A percentile compares a stretch with the other conserved stretches of the same genome.
Conservation (phyloP, 1,140 invertebrate species). For the Hestina assimilis region DNA sequence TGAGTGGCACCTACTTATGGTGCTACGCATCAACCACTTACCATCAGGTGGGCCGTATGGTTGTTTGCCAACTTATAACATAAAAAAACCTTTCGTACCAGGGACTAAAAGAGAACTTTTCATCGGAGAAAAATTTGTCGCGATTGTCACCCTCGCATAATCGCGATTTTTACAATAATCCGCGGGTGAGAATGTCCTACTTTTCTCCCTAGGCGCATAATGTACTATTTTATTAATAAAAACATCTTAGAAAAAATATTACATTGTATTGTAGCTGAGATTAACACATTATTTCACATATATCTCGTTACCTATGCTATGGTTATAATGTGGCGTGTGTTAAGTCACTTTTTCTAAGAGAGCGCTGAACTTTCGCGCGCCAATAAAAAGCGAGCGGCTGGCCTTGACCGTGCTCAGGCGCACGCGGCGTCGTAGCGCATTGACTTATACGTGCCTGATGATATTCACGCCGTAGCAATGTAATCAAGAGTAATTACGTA, state of each 20-base stretch:
- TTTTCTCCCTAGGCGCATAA: too few relatives aligned
- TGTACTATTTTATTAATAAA: too few relatives aligned
- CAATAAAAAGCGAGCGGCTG: constrained; percentile 48
- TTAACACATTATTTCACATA: constrained; percentile 1
- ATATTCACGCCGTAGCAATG: constrained; percentile 9
- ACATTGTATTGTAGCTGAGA: not conserved
- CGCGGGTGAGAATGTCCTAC: too few relatives aligned
- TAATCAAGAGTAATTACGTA: constrained; percentile 9
- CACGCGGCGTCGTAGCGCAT: constrained; percentile 22
- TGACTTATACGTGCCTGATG: constrained; percentile 11
- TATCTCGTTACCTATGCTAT: constrained; percentile 2
- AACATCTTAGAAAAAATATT: not conserved
- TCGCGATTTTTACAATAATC: too few relatives aligned
- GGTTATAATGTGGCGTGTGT: constrained; percentile 18
- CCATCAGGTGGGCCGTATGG: too few relatives aligned
- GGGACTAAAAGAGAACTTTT: too few relatives aligned
- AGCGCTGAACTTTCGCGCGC: constrained; percentile 52
- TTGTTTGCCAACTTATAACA: too few relatives aligned
- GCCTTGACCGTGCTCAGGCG: constrained; percentile 50
- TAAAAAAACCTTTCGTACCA: too few relatives aligned
- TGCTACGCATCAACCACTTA: too few relatives aligned
- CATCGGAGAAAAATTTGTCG: too few relatives aligned
- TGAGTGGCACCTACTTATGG: too few relatives aligned
- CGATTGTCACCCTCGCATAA: too few relatives aligned
- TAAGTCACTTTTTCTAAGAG: constrained; percentile 40